phyloP scores from a whole-genome alignment of 2,113 vertebrate genomes.

The Phylloscopus whistleri region DNA sequence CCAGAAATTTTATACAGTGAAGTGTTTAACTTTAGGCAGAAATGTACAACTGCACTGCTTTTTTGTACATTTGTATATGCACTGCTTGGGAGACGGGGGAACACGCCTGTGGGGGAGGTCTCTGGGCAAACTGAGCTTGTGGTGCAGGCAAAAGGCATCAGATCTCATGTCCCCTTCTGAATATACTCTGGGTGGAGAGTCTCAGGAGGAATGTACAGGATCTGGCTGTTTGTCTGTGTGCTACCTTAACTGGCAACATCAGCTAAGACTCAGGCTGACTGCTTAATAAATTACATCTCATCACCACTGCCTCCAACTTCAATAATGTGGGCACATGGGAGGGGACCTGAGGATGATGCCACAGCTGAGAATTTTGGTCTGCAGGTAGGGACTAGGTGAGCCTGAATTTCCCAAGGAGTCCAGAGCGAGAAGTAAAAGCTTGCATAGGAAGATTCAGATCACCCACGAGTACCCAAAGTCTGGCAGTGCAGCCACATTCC shows the following conservation, averaged over 20 bases:
- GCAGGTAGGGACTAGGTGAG: background rate
- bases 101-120: fast-evolving
- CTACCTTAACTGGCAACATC: background rate
- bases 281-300: background rate
- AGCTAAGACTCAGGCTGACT: background rate
- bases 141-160: background rate
- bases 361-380: background rate
- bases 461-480: background rate
- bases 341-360: background rate
- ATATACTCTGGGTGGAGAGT: background rate
- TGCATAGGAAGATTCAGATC: background rate
- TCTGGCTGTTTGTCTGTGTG: background rate
- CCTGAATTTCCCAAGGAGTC: background rate
- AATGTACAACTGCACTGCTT: background rate
- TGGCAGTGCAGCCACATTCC: background rate
- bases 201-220: fast-evolving
- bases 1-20: background rate
- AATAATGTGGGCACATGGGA: background rate
- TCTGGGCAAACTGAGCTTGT: background rate
- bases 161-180: background rate
- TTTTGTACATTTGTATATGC: background rate
- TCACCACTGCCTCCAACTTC: background rate
- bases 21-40: background rate
- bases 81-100: fast-evolving
- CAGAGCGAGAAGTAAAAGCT: background rate